Conservation (phyloP, 2,113 vertebrate species). For the Actenoides lindsayi region DNA sequence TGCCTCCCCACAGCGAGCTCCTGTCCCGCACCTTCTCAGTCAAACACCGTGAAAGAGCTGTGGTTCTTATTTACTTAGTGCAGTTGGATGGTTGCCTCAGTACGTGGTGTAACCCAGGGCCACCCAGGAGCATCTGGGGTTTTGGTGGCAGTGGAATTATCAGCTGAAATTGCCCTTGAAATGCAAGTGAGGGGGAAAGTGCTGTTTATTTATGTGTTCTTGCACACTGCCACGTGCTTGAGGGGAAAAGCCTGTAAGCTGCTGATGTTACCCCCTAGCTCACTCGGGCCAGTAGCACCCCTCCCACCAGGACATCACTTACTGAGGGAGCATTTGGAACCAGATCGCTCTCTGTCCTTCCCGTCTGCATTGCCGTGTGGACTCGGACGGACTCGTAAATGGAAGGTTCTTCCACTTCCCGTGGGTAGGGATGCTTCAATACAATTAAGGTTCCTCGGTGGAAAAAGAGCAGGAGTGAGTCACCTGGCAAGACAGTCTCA, state of each 20-base stretch:
- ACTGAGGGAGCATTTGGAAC: conserved; percentile 90
- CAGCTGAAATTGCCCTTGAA: neutral
- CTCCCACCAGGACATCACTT: conserved; percentile 42
- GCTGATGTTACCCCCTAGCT: neutral
- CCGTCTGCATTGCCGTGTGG: conserved; percentile 93
- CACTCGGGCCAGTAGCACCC: neutral
- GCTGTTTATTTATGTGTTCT: neutral
- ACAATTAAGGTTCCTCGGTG: conserved; percentile 79
- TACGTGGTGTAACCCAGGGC: neutral
- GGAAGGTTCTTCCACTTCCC: conserved; percentile 90
- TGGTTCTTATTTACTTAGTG: neutral
- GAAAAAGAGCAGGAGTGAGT: neutral
- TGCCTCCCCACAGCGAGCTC: neutral
- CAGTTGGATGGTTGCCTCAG: neutral
- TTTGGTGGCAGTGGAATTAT: neutral
- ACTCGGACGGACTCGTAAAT: conserved; percentile 97
- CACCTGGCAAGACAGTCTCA: neutral
- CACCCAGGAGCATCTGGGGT: neutral
- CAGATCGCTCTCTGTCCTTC: conserved; percentile 86
- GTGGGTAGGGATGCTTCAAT: conserved; percentile 88
- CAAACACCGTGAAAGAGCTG: neutral
- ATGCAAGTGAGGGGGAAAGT: fast-evolving
- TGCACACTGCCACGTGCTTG: neutral
- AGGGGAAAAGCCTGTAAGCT: neutral
- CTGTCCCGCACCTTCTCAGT: neutral